These are phyloP conservation scores for Fukomys damarensis DNA, from an alignment of 2,113 vertebrate genomes.

Conservation along the genomic window DNA sequence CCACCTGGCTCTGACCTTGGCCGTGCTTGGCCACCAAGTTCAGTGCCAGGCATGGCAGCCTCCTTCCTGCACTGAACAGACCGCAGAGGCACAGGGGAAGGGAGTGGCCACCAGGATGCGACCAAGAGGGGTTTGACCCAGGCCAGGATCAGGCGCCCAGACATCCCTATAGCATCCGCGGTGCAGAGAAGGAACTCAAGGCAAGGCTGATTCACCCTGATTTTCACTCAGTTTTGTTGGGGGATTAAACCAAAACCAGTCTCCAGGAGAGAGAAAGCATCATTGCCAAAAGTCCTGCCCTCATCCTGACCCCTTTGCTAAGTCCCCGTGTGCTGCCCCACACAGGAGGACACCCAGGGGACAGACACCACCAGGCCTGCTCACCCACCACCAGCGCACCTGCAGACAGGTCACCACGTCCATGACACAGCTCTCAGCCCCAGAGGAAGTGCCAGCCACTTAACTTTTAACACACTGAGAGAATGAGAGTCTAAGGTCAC, in stretches of 20 bases:
- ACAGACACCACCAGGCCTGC: neutral
- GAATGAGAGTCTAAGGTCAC: neutral
- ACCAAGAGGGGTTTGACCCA: too few species aligned
- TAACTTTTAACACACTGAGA: neutral
- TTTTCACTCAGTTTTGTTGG: too few species aligned
- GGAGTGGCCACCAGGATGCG: neutral
- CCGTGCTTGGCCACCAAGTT: rapidly evolving
- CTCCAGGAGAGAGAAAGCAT: neutral
- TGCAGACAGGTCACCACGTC: neutral
- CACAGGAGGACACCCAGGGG: neutral
- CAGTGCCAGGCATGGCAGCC: neutral
- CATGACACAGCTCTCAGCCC: neutral
- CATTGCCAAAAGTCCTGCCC: neutral
- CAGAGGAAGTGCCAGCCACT: neutral
- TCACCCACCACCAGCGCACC: neutral
- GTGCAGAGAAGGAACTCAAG: neutral
- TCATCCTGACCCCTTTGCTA: neutral
- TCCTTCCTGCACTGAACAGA: neutral
- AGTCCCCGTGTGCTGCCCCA: rapidly evolving
- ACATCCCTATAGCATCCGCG: too few species aligned
- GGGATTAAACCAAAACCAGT: neutral
- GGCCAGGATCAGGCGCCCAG: too few species aligned
- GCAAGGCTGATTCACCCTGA: rapidly evolving
- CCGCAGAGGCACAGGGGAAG: neutral
- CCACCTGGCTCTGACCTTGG: neutral